Percentiles rank a stretch among this genome's conserved stretches.
These are phyloP conservation scores for Corythornis leucogaster DNA, from an alignment of 2,797 vertebrate genomes.

Conservation along the genomic window DNA sequence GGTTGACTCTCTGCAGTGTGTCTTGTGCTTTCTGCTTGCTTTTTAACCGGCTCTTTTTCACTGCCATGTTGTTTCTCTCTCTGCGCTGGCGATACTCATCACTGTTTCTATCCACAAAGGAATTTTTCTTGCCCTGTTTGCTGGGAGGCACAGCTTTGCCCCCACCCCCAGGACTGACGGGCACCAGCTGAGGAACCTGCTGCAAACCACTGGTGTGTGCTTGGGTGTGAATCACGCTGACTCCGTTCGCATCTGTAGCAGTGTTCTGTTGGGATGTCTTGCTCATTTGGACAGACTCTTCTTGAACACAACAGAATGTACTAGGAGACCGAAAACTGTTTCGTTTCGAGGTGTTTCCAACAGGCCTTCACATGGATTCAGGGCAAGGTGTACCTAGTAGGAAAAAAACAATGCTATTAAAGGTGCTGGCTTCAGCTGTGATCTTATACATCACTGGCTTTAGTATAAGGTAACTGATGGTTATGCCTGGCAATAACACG, in stretches of 20 bases:
- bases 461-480: not conserved
- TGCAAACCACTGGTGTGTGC: constrained; percentile 83
- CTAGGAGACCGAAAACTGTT: not conserved
- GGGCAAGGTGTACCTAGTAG: constrained; percentile 52
- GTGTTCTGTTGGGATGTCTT: constrained; percentile 84
- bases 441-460: not conserved
- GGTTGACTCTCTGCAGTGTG: constrained; percentile 94
- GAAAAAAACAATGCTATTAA: not conserved
- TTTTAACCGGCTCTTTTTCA: constrained; percentile 97
- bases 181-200: constrained; percentile 89
- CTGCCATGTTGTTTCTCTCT: constrained; percentile 97
- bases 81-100: constrained; percentile 93
- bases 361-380: constrained; percentile 63
- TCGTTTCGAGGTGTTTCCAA: constrained; percentile 46
- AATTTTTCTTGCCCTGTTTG: constrained; percentile 89
- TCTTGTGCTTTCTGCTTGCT: constrained; percentile 98
- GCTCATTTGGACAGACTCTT: constrained; percentile 90
- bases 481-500: not conserved
- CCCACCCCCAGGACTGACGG: constrained; percentile 83
- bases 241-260: constrained; percentile 82
- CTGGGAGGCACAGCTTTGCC: constrained; percentile 88
- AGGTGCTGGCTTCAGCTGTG: constrained; percentile 19
- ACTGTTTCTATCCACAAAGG: constrained; percentile 89
- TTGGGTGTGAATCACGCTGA: constrained; percentile 87
- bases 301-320: constrained; percentile 46